Base-by-base conservation (phyloP, 2,797 vertebrate species). In the Acanthurus tractus region DNA sequence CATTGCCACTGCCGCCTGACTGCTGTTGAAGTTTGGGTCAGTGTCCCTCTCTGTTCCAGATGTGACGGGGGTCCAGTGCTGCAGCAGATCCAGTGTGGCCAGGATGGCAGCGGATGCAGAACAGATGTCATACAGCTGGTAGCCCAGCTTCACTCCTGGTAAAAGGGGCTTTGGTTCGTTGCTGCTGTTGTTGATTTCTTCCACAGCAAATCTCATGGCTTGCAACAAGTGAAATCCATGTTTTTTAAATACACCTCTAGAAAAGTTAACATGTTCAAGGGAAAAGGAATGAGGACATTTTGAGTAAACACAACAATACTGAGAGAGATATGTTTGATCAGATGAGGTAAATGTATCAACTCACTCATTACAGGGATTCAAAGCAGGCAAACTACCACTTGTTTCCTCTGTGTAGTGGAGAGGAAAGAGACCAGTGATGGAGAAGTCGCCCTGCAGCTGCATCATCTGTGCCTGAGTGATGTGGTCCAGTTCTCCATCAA, bases 71-170 rank as follows among this genome's bases (percentile, higher is more conserved):
- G 29, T 69, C 18, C 63, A 73, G 29, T 90, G 87, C 22, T 66
- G 45, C 38, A 97, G 88, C n/a, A 95, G 56, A 0, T 77, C 91
- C 69, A 97, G 76, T 0, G 93, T 88, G 50, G 95, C 96, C 0
- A 96, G 91, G 36, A 96, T 8, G 44, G 90, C 94, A 69, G 96
- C 89, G 0, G 88, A 55, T 23, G 90, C 56, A 0, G 96, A 96
- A 85, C 97, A 98, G 64, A 88, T 87, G 11, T 98, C 96, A 0
- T 95, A 96, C 10, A 95, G 81, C 62, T 95, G 92, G 0, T 96
- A 98, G 17, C 96, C 96, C 69, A 98, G 82, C 9, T 87, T 95
- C 78, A 98, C 20, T 0, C 91, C 93, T 3, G 95, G 95, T 44
- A 96, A 83, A 13, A 96, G 91, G 50, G 45, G 8, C 12, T 69